phyloP scores from a whole-genome alignment of 2,113 vertebrate species.

The Pogonocichla stellata region DNA sequence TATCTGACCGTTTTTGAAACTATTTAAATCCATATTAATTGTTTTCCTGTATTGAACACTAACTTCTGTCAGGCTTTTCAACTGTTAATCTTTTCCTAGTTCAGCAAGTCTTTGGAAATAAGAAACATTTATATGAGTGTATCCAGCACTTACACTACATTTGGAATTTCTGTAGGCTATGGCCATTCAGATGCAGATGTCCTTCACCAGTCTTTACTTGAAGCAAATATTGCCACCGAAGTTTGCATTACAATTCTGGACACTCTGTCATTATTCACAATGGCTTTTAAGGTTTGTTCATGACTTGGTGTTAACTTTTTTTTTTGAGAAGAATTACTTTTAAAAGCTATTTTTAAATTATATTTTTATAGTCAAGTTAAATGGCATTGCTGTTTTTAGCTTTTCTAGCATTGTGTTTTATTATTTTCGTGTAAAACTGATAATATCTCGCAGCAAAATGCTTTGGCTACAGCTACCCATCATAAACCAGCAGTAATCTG shows the following conservation, averaged over 20 bases:
- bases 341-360: accelerated
- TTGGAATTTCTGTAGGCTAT: conserved; percentile 81
- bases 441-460: not conserved
- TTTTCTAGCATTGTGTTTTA: not conserved
- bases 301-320: not conserved
- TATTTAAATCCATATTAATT: not conserved
- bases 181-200: conserved; percentile 95
- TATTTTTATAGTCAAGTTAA: not conserved
- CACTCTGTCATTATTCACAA: conserved; percentile 92
- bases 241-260: conserved; percentile 96
- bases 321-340: not conserved
- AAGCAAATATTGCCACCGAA: conserved; percentile 96
- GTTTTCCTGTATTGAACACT: conserved; percentile 8
- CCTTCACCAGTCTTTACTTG: conserved; percentile 91
- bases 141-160: not conserved
- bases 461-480: not conserved
- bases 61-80: conserved; percentile 23
- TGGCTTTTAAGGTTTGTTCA: conserved; percentile 91
- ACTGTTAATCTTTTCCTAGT: not conserved
- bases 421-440: not conserved
- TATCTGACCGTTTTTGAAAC: not conserved
- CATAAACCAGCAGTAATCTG: not conserved
- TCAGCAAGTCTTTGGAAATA: conserved; percentile 13
- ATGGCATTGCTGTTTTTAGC: not conserved
- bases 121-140: not conserved